Conservation (phyloP, 2,888 invertebrate species). For the Erynnis tages region DNA sequence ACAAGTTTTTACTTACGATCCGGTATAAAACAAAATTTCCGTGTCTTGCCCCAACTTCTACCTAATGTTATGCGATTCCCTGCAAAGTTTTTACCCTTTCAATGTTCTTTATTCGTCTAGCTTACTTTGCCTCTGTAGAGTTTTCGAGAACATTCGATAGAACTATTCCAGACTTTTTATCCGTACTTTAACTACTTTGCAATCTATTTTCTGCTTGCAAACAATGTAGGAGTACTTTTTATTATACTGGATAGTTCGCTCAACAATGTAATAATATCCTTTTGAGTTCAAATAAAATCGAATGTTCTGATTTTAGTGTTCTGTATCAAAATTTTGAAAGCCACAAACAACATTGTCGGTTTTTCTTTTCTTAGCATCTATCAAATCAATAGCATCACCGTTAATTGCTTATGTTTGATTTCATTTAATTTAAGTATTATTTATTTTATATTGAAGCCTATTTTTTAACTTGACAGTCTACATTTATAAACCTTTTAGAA, state of each 20-base stretch:
- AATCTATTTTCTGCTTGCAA: slow-evolving; percentile 27
- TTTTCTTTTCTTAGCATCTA: too few species aligned
- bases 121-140: slow-evolving; percentile 26
- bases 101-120: slow-evolving; percentile 28
- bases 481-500: too few species aligned
- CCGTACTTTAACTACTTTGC: slow-evolving; percentile 27
- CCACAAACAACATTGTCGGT: too few species aligned
- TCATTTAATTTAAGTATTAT: too few species aligned
- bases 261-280: slow-evolving; percentile 12
- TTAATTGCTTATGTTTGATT: too few species aligned
- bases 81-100: slow-evolving; percentile 27
- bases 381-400: too few species aligned
- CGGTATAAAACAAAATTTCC: slow-evolving; percentile 20
- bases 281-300: too few species aligned
- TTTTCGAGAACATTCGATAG: slow-evolving; percentile 28
- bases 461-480: too few species aligned
- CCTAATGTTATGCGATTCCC: slow-evolving; percentile 26
- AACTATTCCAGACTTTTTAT: slow-evolving; percentile 26
- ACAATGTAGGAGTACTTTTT: slow-evolving; percentile 20
- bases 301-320: too few species aligned
- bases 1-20: slow-evolving; percentile 21
- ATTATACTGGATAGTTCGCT: slow-evolving; percentile 5
- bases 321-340: too few species aligned
- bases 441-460: too few species aligned
- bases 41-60: slow-evolving; percentile 21